Conservation (phyloP, 2,797 vertebrate species). For the Aselliscus stoliczkanus region DNA sequence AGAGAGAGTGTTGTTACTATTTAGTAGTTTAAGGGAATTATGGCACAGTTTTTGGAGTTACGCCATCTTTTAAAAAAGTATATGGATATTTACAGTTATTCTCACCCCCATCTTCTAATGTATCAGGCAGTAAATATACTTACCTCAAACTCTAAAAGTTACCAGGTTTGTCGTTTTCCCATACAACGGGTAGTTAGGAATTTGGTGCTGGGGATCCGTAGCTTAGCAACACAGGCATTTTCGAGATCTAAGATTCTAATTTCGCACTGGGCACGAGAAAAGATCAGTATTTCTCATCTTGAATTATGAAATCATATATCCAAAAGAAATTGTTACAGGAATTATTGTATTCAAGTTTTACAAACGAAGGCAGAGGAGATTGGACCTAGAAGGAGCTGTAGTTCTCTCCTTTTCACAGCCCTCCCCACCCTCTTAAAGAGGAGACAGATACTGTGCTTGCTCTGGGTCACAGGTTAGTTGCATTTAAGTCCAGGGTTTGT, state of each 20-base stretch:
- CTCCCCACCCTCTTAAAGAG: accelerated
- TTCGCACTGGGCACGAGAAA: neutral
- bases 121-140: neutral
- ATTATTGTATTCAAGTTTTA: neutral
- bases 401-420: neutral
- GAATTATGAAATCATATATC: neutral
- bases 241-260: neutral
- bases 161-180: neutral
- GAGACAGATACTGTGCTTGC: neutral
- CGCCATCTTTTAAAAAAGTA: neutral
- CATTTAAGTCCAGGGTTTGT: neutral
- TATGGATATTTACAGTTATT: neutral
- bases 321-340: neutral
- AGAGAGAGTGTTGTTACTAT: neutral
- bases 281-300: neutral
- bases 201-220: neutral
- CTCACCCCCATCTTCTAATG: neutral
- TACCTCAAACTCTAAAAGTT: neutral
- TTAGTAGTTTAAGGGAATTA: neutral
- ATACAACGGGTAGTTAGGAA: neutral
- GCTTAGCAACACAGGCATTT: neutral
- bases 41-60: neutral
- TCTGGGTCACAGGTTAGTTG: neutral
- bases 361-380: neutral
- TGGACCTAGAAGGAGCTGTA: neutral